Conservation (phyloP, 2,797 vertebrate species). For the Poecilia wingei region DNA sequence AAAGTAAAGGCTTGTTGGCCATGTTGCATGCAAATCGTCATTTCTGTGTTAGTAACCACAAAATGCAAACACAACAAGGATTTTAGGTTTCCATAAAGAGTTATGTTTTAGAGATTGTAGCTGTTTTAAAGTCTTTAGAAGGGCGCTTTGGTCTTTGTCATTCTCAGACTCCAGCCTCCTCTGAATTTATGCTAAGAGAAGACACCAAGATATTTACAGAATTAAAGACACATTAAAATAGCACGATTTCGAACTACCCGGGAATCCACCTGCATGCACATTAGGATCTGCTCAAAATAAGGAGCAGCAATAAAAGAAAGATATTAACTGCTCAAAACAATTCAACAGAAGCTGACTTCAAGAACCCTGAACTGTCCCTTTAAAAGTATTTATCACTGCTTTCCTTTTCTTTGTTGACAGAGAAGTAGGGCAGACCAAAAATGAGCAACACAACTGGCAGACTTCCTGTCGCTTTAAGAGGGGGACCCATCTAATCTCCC, state of each 20-base stretch:
- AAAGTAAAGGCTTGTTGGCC: not conserved
- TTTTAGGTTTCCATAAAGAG: not conserved
- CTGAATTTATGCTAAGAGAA: not conserved
- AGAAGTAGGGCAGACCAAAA: slow-evolving; percentile 81
- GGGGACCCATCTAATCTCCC: slow-evolving; percentile 85
- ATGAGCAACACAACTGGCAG: slow-evolving; percentile 76
- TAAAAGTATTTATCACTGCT: slow-evolving; percentile 55
- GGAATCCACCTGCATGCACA: not conserved
- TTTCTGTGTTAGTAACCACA: not conserved
- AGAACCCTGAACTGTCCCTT: slow-evolving; percentile 21
- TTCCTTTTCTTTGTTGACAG: slow-evolving; percentile 68
- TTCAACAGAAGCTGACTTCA: slow-evolving; percentile 13
- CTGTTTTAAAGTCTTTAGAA: not conserved
- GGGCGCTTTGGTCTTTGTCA: not conserved
- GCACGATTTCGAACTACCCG: not conserved
- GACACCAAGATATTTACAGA: not conserved
- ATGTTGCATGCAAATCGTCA: not conserved
- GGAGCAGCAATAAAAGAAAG: not conserved
- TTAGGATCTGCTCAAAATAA: not conserved
- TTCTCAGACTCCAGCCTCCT: not conserved
- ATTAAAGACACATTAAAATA: not conserved
- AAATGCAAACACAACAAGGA: not conserved
- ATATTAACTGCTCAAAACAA: not conserved
- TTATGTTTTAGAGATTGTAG: not conserved
- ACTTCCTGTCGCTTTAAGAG: slow-evolving; percentile 85